These are phyloP conservation scores for Poliocrania exsul DNA, from an alignment of 2,797 vertebrate species.

Conservation along the genomic window DNA sequence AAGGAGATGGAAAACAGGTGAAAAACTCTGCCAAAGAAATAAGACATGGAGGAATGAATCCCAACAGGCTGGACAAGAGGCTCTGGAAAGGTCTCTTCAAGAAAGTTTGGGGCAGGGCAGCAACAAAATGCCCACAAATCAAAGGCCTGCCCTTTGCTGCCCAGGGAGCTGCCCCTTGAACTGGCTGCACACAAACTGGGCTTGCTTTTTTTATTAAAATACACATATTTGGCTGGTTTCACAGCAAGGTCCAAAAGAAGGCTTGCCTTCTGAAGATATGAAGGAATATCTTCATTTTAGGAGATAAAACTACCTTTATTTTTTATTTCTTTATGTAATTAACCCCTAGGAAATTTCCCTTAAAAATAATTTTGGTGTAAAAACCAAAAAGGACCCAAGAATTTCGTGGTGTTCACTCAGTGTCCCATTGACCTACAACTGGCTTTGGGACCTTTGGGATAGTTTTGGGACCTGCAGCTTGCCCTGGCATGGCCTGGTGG, in stretches of 20 bases:
- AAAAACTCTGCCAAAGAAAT: not conserved
- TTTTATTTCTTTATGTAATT: not conserved
- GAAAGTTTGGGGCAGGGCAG: not conserved
- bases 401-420: not conserved
- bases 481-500: not conserved
- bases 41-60: not conserved
- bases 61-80: not conserved
- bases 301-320: not conserved
- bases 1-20: not conserved
- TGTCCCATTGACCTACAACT: not conserved
- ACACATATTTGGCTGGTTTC: not conserved
- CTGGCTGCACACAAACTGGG: not conserved
- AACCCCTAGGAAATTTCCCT: not conserved
- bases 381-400: not conserved
- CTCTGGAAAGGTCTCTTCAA: not conserved
- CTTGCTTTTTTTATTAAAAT: not conserved
- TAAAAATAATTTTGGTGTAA: accelerated
- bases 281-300: not conserved
- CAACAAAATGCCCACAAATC: not conserved
- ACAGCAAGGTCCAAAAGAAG: not conserved
- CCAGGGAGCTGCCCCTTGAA: not conserved
- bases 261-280: not conserved
- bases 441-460: too few species aligned
- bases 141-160: not conserved
- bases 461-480: not conserved